Evolutionary conservation across 1,140 invertebrate genomes (phyloP).

Genomic region (Procambarus clarkii): DNA sequence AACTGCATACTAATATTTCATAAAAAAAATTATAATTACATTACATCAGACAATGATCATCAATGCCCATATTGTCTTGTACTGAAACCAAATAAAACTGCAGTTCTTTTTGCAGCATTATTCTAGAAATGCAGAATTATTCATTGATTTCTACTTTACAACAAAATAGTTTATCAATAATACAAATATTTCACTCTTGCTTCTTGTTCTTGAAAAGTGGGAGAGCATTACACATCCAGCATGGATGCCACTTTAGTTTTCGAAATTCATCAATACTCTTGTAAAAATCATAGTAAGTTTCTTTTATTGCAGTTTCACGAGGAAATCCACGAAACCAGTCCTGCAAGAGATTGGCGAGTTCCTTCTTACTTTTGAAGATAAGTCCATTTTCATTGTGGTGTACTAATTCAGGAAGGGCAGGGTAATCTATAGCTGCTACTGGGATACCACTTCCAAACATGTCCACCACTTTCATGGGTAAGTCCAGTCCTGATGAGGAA

Average conservation of each 20-base stretch:
- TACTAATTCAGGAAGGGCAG: conserved; percentile 83
- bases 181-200: background rate
- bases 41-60: too few relatives aligned
- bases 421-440: conserved; percentile 83
- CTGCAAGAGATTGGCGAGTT: conserved; percentile 84
- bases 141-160: too few relatives aligned
- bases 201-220: conserved; percentile 54
- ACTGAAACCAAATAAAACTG: too few relatives aligned
- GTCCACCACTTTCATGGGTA: conserved; percentile 99
- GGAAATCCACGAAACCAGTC: conserved; percentile 88
- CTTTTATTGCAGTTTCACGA: conserved; percentile 59
- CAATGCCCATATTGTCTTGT: too few relatives aligned
- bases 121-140: too few relatives aligned
- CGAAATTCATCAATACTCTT: conserved; percentile 70
- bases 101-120: too few relatives aligned
- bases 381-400: conserved; percentile 89
- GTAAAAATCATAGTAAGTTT: conserved; percentile 64
- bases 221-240: conserved; percentile 70
- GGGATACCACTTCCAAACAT: conserved; percentile 98
- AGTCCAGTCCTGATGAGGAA: conserved; percentile 96
- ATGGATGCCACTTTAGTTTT: conserved; percentile 67
- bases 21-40: too few relatives aligned
- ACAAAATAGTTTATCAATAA: too few relatives aligned
- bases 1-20: too few relatives aligned
- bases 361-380: conserved; percentile 84